These are phyloP conservation scores for Drosophila melanica DNA, from an alignment of 1,140 invertebrate species.

Conservation along the genomic window DNA sequence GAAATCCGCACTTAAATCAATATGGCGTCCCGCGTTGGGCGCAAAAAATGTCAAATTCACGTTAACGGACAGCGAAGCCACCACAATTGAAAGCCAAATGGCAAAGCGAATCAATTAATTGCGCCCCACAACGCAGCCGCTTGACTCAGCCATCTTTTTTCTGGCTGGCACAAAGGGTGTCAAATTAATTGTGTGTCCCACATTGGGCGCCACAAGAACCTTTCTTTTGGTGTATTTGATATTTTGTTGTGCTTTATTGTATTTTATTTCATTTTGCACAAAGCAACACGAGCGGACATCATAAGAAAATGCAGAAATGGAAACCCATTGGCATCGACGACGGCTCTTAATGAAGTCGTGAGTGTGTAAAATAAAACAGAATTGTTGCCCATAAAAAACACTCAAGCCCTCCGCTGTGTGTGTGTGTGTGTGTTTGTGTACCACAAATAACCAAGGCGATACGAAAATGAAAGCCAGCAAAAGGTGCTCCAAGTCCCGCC, in stretches of 20 bases:
- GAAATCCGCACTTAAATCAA: constrained; percentile 12
- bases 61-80: background rate
- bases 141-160: background rate
- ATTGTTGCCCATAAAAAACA: constrained; percentile 13
- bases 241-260: constrained; percentile 1
- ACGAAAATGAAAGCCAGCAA: background rate
- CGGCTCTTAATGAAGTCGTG: constrained; percentile 22
- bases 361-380: constrained; percentile 18
- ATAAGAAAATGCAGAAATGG: constrained; percentile 8
- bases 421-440: too few species aligned
- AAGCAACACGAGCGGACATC: constrained; percentile 1
- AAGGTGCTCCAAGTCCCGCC: constrained; percentile 30
- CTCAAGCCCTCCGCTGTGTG: background rate
- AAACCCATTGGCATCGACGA: constrained; percentile 6
- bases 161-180: background rate
- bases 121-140: background rate
- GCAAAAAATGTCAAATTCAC: background rate
- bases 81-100: constrained; percentile 15
- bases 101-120: constrained; percentile 21
- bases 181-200: constrained; percentile 20
- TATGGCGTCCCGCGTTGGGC: constrained; percentile 8
- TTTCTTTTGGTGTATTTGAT: constrained; percentile 24
- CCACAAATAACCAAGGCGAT: background rate
- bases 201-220: constrained; percentile 2
- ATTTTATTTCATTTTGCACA: background rate